phyloP scores from a whole-genome alignment of 2,113 vertebrate genomes.

The Pogona vitticeps region DNA sequence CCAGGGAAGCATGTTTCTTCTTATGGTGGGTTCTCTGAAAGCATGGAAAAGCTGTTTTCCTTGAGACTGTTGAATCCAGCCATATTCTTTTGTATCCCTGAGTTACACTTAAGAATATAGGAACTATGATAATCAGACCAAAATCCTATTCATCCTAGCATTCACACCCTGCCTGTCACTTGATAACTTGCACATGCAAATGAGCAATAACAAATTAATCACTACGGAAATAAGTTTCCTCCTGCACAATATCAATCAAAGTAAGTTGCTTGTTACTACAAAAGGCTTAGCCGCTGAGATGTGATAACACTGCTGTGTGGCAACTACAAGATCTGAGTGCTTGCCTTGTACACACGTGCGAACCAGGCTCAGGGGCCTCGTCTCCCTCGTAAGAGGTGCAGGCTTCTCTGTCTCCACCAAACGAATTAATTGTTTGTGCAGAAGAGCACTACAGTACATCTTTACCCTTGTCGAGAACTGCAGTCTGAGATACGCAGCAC shows the following conservation, averaged over 20 bases:
- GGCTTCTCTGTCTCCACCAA: neutral
- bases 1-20: too few relatives aligned
- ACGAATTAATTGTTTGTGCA: constrained; percentile 3
- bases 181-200: neutral
- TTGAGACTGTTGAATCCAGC: too few relatives aligned
- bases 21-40: too few relatives aligned
- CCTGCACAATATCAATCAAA: neutral
- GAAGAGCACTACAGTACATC: neutral
- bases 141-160: neutral
- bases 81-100: too few relatives aligned
- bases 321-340: neutral
- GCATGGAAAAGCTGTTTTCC: too few relatives aligned
- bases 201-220: neutral
- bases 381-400: neutral
- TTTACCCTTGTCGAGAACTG: neutral
- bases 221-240: neutral
- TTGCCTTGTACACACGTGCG: neutral
- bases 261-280: too few relatives aligned
- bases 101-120: too few relatives aligned
- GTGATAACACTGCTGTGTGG: neutral
- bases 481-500: neutral
- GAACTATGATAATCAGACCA: too few relatives aligned
- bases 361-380: neutral
- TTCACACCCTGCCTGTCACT: neutral
- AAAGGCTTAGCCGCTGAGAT: neutral